phyloP scores from a whole-genome alignment of 2,113 vertebrate species.

The Castor canadensis region DNA sequence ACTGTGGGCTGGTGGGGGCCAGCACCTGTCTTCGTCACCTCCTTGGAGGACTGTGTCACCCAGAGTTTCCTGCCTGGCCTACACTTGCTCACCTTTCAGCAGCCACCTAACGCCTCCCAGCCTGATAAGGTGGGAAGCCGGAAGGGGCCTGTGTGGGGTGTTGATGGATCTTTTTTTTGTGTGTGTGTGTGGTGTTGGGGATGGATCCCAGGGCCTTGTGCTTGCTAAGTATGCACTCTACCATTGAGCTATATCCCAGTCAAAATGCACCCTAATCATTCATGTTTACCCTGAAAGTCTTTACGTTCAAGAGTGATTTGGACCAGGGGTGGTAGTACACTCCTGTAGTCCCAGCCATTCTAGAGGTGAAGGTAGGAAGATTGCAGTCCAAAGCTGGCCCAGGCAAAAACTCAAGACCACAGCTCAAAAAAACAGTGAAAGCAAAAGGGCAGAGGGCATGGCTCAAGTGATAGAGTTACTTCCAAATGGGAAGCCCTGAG shows the following conservation, averaged over 20 bases:
- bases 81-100: conserved; percentile 95
- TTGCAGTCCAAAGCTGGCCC: too few species aligned
- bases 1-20: conserved; percentile 96
- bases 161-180: neutral
- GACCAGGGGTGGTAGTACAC: too few species aligned
- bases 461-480: too few species aligned
- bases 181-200: neutral
- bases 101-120: conserved; percentile 94
- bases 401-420: too few species aligned
- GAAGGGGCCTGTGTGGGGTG: neutral
- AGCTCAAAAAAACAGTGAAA: too few species aligned
- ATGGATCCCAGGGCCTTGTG: neutral
- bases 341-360: too few species aligned
- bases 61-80: conserved; percentile 94
- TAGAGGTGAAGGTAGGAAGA: too few species aligned
- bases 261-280: neutral
- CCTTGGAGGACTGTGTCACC: conserved; percentile 91
- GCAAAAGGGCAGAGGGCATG: too few species aligned
- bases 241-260: neutral
- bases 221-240: neutral
- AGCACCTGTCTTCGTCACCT: conserved; percentile 91
- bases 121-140: conserved; percentile 91
- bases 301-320: neutral
- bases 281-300: neutral
- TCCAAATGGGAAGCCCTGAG: too few species aligned